Evolutionary conservation across 2,797 vertebrate species (phyloP).

Genomic region (Argya squamiceps): DNA sequence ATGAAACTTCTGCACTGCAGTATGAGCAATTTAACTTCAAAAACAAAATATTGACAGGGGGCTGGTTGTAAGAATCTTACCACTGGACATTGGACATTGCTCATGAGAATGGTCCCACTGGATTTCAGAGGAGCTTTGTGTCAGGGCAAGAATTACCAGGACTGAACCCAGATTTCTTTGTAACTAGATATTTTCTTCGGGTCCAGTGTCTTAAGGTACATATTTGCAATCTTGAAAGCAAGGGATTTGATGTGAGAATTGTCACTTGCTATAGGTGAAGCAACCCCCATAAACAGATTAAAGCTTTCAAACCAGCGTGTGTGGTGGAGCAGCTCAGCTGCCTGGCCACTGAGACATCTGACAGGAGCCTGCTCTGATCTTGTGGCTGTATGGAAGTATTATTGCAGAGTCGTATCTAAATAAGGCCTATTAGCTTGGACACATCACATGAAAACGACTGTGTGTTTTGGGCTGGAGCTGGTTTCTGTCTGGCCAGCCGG

Average conservation of each 20-base stretch:
- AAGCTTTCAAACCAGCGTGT: background rate
- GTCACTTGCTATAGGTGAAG: background rate
- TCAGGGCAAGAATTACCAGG: background rate
- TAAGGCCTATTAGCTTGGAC: constrained; percentile 2
- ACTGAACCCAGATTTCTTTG: background rate
- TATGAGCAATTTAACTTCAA: background rate
- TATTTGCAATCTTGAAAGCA: background rate
- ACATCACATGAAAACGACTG: background rate
- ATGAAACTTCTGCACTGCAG: background rate
- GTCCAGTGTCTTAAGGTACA: background rate
- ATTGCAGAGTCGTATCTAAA: background rate
- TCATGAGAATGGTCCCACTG: background rate
- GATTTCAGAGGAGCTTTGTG: background rate
- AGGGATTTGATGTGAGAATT: background rate
- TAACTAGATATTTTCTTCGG: background rate
- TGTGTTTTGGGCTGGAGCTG: background rate
- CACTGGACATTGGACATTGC: background rate
- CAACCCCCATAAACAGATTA: background rate
- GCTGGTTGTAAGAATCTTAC: background rate
- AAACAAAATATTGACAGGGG: background rate
- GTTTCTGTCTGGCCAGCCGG: constrained; percentile 18
- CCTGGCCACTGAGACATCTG: background rate
- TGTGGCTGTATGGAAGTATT: background rate
- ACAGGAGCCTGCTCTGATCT: background rate
- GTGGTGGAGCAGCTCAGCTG: background rate